These are phyloP conservation scores for Pseudomyrmex sp. DNA, from an alignment of 1,140 invertebrate genomes.

Conservation along the genomic window DNA sequence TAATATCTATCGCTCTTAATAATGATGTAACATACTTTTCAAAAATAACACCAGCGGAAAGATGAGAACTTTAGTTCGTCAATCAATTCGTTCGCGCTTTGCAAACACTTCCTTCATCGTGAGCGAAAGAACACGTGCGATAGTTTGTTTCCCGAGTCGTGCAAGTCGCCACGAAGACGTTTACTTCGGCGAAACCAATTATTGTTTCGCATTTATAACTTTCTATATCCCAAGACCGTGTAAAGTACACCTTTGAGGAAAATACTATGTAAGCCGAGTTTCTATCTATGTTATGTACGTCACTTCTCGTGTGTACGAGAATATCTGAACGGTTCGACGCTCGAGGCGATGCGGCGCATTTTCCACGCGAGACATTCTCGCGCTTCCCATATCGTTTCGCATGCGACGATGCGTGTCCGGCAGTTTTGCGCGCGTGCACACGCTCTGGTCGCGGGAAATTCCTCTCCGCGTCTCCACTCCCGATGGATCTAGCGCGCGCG, in stretches of 20 bases:
- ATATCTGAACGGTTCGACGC: constrained; percentile 56
- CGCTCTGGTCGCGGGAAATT: constrained; percentile 52
- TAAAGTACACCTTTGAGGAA: constrained; percentile 20
- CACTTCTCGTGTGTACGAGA: constrained; percentile 12
- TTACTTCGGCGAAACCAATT: constrained; percentile 14
- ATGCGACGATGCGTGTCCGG: constrained; percentile 68
- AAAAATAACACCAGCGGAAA: neutral
- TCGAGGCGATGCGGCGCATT: constrained; percentile 47
- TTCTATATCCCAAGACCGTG: constrained; percentile 31
- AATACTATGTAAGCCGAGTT: constrained; percentile 5
- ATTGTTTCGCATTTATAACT: constrained; percentile 37
- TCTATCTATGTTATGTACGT: constrained; percentile 17
- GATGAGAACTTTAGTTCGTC: neutral
- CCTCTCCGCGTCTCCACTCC: constrained; percentile 53
- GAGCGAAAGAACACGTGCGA: neutral
- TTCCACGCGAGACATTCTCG: constrained; percentile 48
- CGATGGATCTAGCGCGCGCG: constrained; percentile 55
- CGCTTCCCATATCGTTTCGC: constrained; percentile 64
- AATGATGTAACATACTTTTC: constrained; percentile 16
- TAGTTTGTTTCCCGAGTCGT: neutral
- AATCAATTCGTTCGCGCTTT: neutral
- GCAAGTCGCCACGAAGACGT: constrained; percentile 29
- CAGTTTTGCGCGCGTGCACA: constrained; percentile 63
- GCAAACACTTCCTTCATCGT: neutral
- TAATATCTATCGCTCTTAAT: constrained; percentile 23